Evolutionary conservation across 2,113 vertebrate species (phyloP).

Genomic region (Scomber colias): DNA sequence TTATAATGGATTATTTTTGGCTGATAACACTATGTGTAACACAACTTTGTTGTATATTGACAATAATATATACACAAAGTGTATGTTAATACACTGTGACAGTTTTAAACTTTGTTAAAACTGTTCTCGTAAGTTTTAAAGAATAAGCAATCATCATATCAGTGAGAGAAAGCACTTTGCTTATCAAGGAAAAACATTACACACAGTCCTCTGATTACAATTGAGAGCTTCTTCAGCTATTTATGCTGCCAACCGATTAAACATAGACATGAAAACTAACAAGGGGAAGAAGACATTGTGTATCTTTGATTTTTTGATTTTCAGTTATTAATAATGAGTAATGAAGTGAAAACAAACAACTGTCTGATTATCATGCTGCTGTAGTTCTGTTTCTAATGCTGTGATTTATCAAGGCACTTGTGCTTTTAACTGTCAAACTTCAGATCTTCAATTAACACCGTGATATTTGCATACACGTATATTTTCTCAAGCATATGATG

Average conservation of each 20-base stretch:
- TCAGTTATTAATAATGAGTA: background rate
- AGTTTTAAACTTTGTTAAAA: background rate
- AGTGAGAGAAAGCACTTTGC: background rate
- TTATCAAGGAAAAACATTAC: background rate
- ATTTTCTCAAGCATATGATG: no score
- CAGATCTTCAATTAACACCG: background rate
- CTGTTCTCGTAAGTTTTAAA: background rate
- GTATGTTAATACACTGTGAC: background rate
- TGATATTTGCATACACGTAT: background rate
- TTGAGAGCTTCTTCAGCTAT: background rate
- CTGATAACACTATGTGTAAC: background rate
- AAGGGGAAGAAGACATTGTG: background rate
- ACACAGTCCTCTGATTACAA: background rate
- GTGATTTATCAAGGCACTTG: background rate
- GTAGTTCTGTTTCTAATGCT: background rate
- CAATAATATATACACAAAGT: no score
- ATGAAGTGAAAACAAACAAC: background rate
- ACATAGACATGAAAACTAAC: background rate
- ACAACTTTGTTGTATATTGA: background rate
- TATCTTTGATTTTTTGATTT: background rate
- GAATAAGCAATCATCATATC: background rate
- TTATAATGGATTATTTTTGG: background rate
- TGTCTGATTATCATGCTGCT: background rate
- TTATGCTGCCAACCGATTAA: no score
- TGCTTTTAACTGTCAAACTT: background rate